Conservation (phyloP, 2,113 vertebrate genomes). For the Psophia crepitans region DNA sequence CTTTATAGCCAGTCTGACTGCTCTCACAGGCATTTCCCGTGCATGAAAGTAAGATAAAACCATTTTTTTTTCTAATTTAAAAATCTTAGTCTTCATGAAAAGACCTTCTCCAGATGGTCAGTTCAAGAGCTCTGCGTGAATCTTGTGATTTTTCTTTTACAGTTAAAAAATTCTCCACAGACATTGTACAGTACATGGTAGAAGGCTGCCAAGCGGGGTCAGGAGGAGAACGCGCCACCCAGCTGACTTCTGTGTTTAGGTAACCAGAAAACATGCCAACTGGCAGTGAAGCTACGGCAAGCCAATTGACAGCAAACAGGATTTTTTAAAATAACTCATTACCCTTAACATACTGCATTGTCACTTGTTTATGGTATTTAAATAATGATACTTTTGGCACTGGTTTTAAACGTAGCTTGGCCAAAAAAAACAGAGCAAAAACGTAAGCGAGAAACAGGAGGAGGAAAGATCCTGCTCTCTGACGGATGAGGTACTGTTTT, state of each 20-base stretch:
- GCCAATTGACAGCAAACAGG: slow-evolving; percentile 72
- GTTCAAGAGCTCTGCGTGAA: slow-evolving; percentile 67
- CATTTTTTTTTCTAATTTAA: slow-evolving; percentile 4
- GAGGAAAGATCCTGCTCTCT: neutral
- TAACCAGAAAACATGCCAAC: slow-evolving; percentile 74
- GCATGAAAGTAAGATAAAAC: neutral
- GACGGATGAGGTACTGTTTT: neutral
- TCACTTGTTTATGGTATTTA: slow-evolving; percentile 66
- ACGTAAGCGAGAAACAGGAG: neutral
- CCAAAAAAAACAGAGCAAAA: slow-evolving; percentile 11
- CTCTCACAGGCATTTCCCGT: neutral
- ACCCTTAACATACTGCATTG: slow-evolving; percentile 70
- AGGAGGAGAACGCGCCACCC: slow-evolving; percentile 75
- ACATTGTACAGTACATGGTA: slow-evolving; percentile 85
- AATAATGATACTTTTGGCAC: slow-evolving; percentile 57
- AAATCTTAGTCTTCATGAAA: slow-evolving; percentile 39
- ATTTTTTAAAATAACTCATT: slow-evolving; percentile 67
- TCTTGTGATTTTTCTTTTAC: slow-evolving; percentile 68
- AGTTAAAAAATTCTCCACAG: slow-evolving; percentile 89
- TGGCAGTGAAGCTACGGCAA: slow-evolving; percentile 66
- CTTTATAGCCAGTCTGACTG: neutral
- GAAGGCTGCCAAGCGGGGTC: slow-evolving; percentile 82
- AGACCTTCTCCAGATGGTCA: slow-evolving; percentile 70
- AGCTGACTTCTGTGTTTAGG: slow-evolving; percentile 85
- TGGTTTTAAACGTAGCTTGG: slow-evolving; percentile 35